Evolutionary conservation across 2,888 invertebrate genomes (phyloP).

Genomic region (Lamproptera curius): DNA sequence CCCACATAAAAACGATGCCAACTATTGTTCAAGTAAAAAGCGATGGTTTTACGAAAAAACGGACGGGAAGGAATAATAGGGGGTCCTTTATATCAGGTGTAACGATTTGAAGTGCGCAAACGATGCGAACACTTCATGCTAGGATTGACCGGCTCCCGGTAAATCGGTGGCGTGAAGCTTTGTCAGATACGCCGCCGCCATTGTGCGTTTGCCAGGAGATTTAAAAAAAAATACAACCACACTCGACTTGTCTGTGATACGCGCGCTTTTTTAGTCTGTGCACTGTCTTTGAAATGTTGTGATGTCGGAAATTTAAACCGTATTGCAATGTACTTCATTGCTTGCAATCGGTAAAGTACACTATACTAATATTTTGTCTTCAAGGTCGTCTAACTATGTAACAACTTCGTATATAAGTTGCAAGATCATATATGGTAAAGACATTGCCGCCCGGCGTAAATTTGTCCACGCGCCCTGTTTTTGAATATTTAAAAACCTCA

Average conservation of each 20-base stretch:
- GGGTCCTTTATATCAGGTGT: slow-evolving; percentile 62
- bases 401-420: too few species aligned
- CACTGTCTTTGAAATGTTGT: background rate
- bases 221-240: slow-evolving; percentile 3
- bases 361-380: too few species aligned
- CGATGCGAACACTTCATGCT: slow-evolving; percentile 54
- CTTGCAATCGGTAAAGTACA: too few species aligned
- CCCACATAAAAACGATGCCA: slow-evolving; percentile 33
- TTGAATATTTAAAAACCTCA: too few species aligned
- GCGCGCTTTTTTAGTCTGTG: background rate
- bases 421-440: too few species aligned
- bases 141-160: slow-evolving; percentile 42
- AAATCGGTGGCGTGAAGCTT: slow-evolving; percentile 47
- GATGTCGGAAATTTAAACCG: background rate
- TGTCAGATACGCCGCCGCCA: slow-evolving; percentile 49
- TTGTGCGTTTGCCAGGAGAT: slow-evolving; percentile 23
- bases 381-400: too few species aligned
- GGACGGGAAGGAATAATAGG: slow-evolving; percentile 39
- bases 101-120: slow-evolving; percentile 67
- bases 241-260: slow-evolving; percentile 13
- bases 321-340: too few species aligned
- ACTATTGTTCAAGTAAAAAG: slow-evolving; percentile 44
- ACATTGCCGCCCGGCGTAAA: too few species aligned
- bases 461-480: too few species aligned
- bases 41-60: slow-evolving; percentile 31